Evolutionary conservation across 1,140 invertebrate species (phyloP), one percentile per base, ranked within the genome.

Genomic region (Hestina assimilis): DNA sequence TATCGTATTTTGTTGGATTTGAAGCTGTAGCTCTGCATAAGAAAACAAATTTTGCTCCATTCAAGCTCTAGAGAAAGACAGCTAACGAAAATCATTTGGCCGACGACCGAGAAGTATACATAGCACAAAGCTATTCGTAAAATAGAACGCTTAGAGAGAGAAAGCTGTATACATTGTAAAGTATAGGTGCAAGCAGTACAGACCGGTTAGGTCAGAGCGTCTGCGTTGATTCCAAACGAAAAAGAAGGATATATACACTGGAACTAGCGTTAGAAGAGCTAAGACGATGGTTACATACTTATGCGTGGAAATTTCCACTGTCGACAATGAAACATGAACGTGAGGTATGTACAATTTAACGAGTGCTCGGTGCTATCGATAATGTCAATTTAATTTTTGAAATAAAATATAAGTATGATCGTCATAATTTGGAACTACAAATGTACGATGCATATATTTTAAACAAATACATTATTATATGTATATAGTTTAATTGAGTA

Each of bases 31-130:
- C 83, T 88, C 76, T 79, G 75, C 68, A 80, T 73, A 77, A 85
- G 75, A 76, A 82, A 79, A 82, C 75, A 83, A 86, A 86, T 72
- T 86, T 85, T 77, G 63, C 77, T 70, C 64, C 85, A 88, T 88
- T 88, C 83, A 88, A 85, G 72, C 79, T 84, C 78, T 87, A 86
- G 85, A 88, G 75, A 83, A 88, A 88, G 85, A 88, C 81, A 85
- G 85, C 71, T 81, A 85, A 84, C 83, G 77, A 86, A 83, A 86
- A 80, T 85, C 72, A 81, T 85, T 86, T 88, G 71, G 79, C 70
- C 76, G 75, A 77, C 82, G 85, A 88, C 83, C 79, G 85, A 88
- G 85, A 88, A 88, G 85, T 86, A 88, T 88, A 86, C 85, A 88
- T 88, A 88, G 82, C 79, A 74, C 72, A 74, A 76, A 88, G 85